These are phyloP conservation scores for Drosophila pseudotalamancana DNA, from an alignment of 2,888 invertebrate species.

Conservation along the genomic window DNA sequence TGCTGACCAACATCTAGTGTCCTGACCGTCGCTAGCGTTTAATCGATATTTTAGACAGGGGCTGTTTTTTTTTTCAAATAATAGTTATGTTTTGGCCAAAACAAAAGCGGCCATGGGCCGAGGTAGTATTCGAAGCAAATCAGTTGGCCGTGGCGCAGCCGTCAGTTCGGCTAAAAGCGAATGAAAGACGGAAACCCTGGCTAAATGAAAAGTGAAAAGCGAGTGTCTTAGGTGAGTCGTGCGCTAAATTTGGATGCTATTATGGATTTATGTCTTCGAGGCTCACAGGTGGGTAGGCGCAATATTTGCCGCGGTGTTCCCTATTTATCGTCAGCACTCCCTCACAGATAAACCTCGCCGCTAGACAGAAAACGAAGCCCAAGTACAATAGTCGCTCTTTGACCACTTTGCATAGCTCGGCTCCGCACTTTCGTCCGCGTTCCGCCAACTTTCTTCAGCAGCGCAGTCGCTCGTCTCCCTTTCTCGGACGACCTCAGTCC, in stretches of 20 bases:
- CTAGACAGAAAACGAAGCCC: conserved; percentile 83
- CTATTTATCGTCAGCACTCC: background rate
- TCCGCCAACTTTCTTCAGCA: conserved; percentile 82
- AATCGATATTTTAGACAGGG: conserved; percentile 68
- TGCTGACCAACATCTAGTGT: conserved; percentile 69
- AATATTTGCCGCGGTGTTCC: background rate
- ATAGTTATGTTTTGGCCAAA: conserved; percentile 54
- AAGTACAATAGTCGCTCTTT: conserved; percentile 76
- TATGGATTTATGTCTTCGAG: conserved; percentile 84
- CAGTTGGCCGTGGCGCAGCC: conserved; percentile 65
- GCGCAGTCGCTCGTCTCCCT: conserved; percentile 78
- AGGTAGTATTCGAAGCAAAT: conserved; percentile 23
- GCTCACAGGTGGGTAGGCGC: conserved; percentile 82
- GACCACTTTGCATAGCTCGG: conserved; percentile 56
- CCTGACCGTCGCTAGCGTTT: conserved; percentile 58
- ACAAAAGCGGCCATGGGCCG: conserved; percentile 55
- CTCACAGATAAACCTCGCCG: conserved; percentile 83
- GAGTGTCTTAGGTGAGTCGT: conserved; percentile 8
- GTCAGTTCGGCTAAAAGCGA: conserved; percentile 34
- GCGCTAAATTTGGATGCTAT: conserved; percentile 51
- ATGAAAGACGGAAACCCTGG: conserved; percentile 12
- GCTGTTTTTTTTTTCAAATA: conserved; percentile 27
- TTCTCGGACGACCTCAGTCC: conserved; percentile 82
- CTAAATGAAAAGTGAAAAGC: conserved; percentile 48
- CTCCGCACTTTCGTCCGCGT: conserved; percentile 76